Evolutionary conservation across 2,797 vertebrate species (phyloP).

Genomic region (Heliangelus exortis): DNA sequence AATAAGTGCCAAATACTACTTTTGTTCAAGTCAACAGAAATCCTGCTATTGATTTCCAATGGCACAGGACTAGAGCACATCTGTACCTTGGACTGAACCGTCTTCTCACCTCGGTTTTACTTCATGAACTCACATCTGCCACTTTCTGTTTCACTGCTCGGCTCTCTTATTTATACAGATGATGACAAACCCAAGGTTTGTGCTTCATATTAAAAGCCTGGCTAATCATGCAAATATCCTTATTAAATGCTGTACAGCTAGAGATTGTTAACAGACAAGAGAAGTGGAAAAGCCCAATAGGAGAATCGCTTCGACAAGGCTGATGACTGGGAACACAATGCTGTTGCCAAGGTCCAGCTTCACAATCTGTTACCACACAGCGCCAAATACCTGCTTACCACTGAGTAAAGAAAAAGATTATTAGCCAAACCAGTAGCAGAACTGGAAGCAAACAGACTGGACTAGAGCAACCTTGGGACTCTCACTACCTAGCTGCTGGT

Average conservation of each 20-base stretch:
- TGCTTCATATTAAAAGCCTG: background rate
- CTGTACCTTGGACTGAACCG: background rate
- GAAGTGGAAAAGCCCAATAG: background rate
- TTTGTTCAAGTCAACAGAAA: constrained; percentile 14
- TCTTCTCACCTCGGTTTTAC: constrained; percentile 12
- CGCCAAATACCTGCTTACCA: constrained; percentile 52
- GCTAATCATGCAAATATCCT: background rate
- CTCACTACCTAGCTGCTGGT: background rate
- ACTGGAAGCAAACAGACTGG: constrained; percentile 50
- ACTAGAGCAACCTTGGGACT: constrained; percentile 36
- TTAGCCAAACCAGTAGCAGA: constrained; percentile 51
- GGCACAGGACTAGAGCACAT: background rate
- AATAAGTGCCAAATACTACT: background rate
- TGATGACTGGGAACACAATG: background rate
- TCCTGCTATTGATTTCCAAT: constrained; percentile 5
- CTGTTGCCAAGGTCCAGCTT: constrained; percentile 1
- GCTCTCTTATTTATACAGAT: constrained; percentile 1
- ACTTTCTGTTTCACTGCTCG: background rate
- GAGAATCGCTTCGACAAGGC: background rate
- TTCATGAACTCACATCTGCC: background rate
- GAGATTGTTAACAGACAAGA: background rate
- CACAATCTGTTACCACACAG: constrained; percentile 1
- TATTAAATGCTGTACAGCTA: background rate
- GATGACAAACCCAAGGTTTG: background rate
- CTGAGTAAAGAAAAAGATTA: constrained; percentile 51